phyloP scores from a whole-genome alignment of 2,888 invertebrate genomes.

The Troglohyphantes excavatus region DNA sequence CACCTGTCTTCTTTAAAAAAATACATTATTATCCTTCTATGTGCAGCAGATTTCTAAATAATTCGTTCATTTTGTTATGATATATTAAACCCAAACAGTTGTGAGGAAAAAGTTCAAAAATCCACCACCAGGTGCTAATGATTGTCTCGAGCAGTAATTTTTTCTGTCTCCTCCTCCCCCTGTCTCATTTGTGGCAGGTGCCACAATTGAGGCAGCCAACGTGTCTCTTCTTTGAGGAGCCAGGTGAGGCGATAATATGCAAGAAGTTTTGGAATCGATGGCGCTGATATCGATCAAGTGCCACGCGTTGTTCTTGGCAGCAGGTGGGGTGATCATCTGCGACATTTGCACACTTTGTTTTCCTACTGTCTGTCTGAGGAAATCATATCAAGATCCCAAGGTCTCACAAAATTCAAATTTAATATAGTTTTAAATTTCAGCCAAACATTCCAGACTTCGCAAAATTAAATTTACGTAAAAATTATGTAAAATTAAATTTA shows the following conservation, averaged over 20 bases:
- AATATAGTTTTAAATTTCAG: no score
- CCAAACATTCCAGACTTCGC: no score
- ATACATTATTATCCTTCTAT: neutral
- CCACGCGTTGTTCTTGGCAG: constrained; percentile 46
- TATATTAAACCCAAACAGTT: neutral
- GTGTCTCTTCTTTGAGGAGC: constrained; percentile 36
- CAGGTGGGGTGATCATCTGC: constrained; percentile 66
- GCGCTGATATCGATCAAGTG: constrained; percentile 67
- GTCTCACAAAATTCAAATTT: no score
- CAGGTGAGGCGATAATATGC: constrained; percentile 54
- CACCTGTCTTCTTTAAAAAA: neutral
- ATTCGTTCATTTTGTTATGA: neutral
- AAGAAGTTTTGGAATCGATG: constrained; percentile 31
- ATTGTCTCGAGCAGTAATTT: neutral
- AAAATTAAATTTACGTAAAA: no score
- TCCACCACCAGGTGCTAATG: constrained; percentile 46
- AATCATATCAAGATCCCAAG: no score
- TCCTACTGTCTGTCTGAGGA: neutral
- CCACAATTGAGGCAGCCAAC: constrained; percentile 15
- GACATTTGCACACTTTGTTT: constrained; percentile 3
- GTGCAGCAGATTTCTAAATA: neutral
- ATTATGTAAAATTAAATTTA: no score
- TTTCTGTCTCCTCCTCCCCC: neutral
- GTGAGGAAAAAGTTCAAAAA: constrained; percentile 6
- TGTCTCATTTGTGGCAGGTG: constrained; percentile 69